Evolutionary conservation across 2,888 invertebrate species (phyloP).

Genomic region (Xestia rhomboidea): DNA sequence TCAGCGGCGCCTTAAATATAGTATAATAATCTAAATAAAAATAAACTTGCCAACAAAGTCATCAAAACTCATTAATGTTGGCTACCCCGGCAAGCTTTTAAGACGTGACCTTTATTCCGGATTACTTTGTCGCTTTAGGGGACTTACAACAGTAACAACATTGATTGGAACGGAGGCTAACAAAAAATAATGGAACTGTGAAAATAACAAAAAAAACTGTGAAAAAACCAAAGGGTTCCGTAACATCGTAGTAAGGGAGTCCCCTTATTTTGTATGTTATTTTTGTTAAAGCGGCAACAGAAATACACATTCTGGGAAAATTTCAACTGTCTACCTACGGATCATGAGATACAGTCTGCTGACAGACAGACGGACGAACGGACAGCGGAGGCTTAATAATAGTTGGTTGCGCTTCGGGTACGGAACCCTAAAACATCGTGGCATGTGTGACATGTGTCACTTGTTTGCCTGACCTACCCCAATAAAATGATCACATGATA

Average conservation of each 20-base stretch:
- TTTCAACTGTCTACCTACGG: too few species aligned
- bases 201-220: not conserved
- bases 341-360: too few species aligned
- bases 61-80: constrained; percentile 60
- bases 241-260: too few species aligned
- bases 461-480: not conserved
- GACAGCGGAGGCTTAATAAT: too few species aligned
- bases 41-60: constrained; percentile 53
- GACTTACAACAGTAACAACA: constrained; percentile 27
- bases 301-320: too few species aligned
- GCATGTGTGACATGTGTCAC: not conserved
- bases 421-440: not conserved
- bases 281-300: too few species aligned
- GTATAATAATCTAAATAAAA: constrained; percentile 61
- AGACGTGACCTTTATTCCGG: constrained; percentile 56
- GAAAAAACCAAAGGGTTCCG: too few species aligned
- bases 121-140: constrained; percentile 47
- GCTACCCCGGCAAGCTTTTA: constrained; percentile 29
- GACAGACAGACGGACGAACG: too few species aligned
- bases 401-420: too few species aligned
- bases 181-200: not conserved
- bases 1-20: constrained; percentile 37
- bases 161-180: constrained; percentile 18
- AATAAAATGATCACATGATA: not conserved
- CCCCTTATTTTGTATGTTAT: too few species aligned